Evolutionary conservation across 2,888 invertebrate species (phyloP).

Genomic region (Phragmatobia fuliginosa): DNA sequence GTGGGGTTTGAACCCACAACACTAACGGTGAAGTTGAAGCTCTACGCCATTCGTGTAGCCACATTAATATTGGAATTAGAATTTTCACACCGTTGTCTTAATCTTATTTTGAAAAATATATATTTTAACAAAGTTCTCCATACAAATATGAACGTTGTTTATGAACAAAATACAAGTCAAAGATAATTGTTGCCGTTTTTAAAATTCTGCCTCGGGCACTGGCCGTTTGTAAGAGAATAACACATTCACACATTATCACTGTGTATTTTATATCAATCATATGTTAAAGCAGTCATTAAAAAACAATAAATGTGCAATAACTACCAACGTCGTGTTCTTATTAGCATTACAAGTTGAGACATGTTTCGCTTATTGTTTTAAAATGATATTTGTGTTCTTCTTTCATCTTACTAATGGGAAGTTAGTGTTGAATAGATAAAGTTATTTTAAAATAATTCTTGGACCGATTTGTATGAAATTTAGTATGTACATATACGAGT

Average conservation of each 20-base stretch:
- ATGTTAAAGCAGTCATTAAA: constrained; percentile 47
- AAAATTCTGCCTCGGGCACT: constrained; percentile 22
- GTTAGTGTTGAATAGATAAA: background rate
- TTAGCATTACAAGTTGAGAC: background rate
- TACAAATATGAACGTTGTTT: constrained; percentile 1
- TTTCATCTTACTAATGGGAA: background rate
- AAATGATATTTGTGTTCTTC: background rate
- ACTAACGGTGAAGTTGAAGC: too few relatives aligned
- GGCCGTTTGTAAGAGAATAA: constrained; percentile 27
- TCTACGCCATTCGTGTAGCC: too few relatives aligned
- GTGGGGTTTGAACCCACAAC: too few relatives aligned
- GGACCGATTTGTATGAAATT: too few relatives aligned
- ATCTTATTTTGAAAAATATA: background rate
- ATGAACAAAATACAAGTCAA: constrained; percentile 21
- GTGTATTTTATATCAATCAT: constrained; percentile 52
- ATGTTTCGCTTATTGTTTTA: constrained; percentile 13
- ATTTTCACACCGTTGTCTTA: constrained; percentile 4
- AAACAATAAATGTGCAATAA: constrained; percentile 47
- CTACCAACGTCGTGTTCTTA: constrained; percentile 27
- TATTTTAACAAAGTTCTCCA: constrained; percentile 1
- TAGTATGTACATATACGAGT: too few relatives aligned
- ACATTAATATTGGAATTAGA: too few relatives aligned
- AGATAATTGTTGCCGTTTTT: constrained; percentile 39
- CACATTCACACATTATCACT: constrained; percentile 49
- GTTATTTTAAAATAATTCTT: too few relatives aligned